Percentiles rank a stretch among this genome's conserved stretches.
Evolutionary conservation across 2,888 invertebrate genomes (phyloP).

Genomic region (Drosophila subsilvestris): DNA sequence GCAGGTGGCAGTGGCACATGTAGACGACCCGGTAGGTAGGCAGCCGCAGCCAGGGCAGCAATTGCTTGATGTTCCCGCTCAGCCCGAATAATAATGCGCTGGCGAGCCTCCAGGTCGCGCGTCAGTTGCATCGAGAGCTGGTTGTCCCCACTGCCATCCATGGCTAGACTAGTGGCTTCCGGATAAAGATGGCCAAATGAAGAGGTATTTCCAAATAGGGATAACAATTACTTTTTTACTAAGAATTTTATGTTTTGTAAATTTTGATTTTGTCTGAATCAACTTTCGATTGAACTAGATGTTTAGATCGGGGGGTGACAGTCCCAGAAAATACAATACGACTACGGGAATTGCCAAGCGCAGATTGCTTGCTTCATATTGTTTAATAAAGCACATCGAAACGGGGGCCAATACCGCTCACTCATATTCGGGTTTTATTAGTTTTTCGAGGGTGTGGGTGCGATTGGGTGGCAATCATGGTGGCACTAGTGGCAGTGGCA

Average conservation of each 20-base stretch:
- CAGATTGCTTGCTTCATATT: constrained; percentile 43
- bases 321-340: constrained; percentile 20
- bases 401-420: constrained; percentile 9
- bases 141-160: constrained; percentile 75
- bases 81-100: not conserved
- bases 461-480: constrained; percentile 60
- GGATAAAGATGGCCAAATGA: too few species aligned
- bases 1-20: not conserved
- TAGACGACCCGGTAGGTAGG: too few species aligned
- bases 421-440: constrained; percentile 56
- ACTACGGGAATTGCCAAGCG: constrained; percentile 25
- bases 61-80: not conserved
- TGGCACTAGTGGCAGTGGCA: constrained; percentile 68
- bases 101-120: constrained; percentile 14
- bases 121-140: constrained; percentile 40
- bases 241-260: constrained; percentile 24
- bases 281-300: constrained; percentile 3
- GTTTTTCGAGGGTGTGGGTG: constrained; percentile 52
- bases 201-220: not conserved
- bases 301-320: constrained; percentile 15
- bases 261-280: constrained; percentile 31
- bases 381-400: constrained; percentile 31
- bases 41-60: not conserved
- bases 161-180: constrained; percentile 5
- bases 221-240: not conserved